Conservation (phyloP, 2,113 vertebrate species). For the Platycercus adscitus region DNA sequence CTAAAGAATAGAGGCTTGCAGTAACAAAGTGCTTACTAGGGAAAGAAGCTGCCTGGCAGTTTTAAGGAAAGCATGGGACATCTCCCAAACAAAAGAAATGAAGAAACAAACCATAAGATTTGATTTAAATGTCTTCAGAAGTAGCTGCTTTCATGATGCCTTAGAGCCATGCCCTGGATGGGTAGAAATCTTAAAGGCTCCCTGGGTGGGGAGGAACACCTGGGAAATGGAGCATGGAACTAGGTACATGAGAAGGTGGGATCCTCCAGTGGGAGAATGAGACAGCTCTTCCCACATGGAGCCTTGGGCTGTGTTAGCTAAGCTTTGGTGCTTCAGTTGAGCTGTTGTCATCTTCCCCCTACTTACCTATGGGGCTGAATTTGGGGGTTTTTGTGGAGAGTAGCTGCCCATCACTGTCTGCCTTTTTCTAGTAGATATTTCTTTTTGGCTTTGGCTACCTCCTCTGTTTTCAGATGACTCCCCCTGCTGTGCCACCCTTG, state of each 20-base stretch:
- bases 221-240: background rate
- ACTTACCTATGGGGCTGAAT: background rate
- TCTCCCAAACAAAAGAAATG: background rate
- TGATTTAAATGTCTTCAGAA: background rate
- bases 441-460: background rate
- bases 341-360: background rate
- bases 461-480: background rate
- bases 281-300: background rate
- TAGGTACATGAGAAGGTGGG: background rate
- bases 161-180: background rate
- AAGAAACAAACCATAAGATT: background rate
- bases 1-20: background rate
- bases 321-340: background rate
- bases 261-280: background rate
- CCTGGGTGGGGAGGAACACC: background rate
- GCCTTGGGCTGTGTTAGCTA: background rate
- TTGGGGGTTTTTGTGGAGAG: background rate
- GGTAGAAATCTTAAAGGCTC: background rate
- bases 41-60: background rate
- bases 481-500: fast-evolving
- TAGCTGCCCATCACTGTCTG: background rate
- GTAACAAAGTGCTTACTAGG: background rate
- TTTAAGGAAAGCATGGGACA: background rate
- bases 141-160: background rate
- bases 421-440: background rate